A percentile compares a stretch with the other conserved stretches of the same genome.
phyloP scores from a whole-genome alignment of 2,113 vertebrate genomes.

The Grammomys surdaster region DNA sequence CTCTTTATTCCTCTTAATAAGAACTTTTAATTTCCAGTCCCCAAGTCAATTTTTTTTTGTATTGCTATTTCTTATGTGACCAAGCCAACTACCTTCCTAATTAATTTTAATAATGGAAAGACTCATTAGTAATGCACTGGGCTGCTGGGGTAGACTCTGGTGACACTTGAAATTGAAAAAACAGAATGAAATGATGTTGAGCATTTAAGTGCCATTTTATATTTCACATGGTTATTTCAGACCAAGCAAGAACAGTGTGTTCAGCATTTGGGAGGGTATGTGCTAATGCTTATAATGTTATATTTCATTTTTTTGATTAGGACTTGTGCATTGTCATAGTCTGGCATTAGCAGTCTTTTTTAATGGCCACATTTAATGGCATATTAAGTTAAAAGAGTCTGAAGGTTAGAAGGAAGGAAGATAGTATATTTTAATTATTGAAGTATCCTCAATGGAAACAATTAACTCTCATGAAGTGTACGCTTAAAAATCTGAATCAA shows the following conservation, averaged over 20 bases:
- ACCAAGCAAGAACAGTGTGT: neutral
- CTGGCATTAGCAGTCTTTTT: neutral
- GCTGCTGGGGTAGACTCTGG: slow-evolving; percentile 61
- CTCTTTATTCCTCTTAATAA: slow-evolving; percentile 52
- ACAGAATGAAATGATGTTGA: neutral
- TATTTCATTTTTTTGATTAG: slow-evolving; percentile 29
- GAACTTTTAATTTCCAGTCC: slow-evolving; percentile 70
- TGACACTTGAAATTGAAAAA: rapidly evolving
- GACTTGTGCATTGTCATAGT: neutral
- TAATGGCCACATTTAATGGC: neutral
- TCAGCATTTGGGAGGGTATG: slow-evolving; percentile 38
- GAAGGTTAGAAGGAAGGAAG: slow-evolving; percentile 42
- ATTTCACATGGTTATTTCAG: neutral
- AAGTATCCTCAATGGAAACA: slow-evolving; percentile 68
- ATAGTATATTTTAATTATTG: slow-evolving; percentile 51
- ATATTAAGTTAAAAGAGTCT: slow-evolving; percentile 44
- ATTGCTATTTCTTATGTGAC: slow-evolving; percentile 44
- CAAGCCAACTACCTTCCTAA: slow-evolving; percentile 75
- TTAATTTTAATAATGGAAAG: slow-evolving; percentile 80
- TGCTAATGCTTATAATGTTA: neutral
- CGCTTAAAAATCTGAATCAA: slow-evolving; percentile 64
- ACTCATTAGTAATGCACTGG: slow-evolving; percentile 50
- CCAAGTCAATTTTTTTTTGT: slow-evolving; percentile 54
- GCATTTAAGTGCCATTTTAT: slow-evolving; percentile 6
- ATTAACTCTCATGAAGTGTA: slow-evolving; percentile 56